Evolutionary conservation across 2,113 vertebrate genomes (phyloP).

Genomic region (Equus przewalskii): DNA sequence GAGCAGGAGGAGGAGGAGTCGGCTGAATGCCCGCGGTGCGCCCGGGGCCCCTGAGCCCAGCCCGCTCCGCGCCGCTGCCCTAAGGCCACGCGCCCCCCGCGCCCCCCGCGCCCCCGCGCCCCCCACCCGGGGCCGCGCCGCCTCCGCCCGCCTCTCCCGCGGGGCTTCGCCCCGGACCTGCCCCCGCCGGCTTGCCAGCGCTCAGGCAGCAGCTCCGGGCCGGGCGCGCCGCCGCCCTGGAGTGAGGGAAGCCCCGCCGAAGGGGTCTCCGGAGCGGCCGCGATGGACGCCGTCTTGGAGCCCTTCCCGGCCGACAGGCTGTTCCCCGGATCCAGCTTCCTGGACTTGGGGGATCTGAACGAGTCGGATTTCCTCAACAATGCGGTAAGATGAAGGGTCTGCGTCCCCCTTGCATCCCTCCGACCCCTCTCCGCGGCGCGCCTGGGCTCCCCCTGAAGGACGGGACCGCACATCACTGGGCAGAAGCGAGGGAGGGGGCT

Average conservation of each 20-base stretch:
- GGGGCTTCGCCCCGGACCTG: slow-evolving; percentile 63
- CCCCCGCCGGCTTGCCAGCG: slow-evolving; percentile 62
- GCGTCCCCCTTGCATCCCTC: background rate
- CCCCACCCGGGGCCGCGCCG: slow-evolving; percentile 57
- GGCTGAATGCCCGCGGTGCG: slow-evolving; percentile 76
- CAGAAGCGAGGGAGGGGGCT: background rate
- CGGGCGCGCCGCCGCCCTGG: slow-evolving; percentile 74
- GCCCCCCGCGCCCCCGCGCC: slow-evolving; percentile 62
- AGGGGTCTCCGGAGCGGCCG: slow-evolving; percentile 73
- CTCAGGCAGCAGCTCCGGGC: slow-evolving; percentile 64
- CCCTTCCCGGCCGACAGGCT: slow-evolving; percentile 92
- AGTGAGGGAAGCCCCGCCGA: slow-evolving; percentile 69
- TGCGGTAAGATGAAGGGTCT: slow-evolving; percentile 87
- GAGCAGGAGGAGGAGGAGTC: slow-evolving; percentile 73
- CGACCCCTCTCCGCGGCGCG: background rate
- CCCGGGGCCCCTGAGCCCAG: slow-evolving; percentile 66
- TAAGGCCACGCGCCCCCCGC: slow-evolving; percentile 8
- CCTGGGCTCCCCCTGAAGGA: background rate
- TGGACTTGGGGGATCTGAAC: slow-evolving; percentile 93
- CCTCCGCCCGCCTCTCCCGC: slow-evolving; percentile 63
- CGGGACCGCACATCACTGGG: background rate
- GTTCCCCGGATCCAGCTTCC: slow-evolving; percentile 91
- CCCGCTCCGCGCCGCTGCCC: slow-evolving; percentile 32
- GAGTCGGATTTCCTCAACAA: slow-evolving; percentile 93
- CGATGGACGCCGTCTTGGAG: slow-evolving; percentile 93